Base-by-base conservation (phyloP, 2,888 invertebrate genomes). In the Latrodectus hesperus region DNA sequence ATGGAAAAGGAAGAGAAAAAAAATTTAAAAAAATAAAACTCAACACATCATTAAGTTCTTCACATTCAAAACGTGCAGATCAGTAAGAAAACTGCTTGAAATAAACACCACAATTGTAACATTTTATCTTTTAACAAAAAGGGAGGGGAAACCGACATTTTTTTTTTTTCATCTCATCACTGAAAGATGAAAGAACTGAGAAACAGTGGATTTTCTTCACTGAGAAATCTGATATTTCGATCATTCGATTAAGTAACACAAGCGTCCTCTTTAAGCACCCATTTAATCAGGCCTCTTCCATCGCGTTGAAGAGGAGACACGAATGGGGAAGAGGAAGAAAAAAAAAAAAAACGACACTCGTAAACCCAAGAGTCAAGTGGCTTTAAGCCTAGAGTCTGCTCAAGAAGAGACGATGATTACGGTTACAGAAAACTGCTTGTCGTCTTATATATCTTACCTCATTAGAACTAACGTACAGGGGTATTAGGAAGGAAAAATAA, bases 231-330 rank as follows among this genome's bases (percentile, higher is more conserved):
- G 71, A 83, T 60, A 76, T 49, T 64, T 68, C 75, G 83, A 83
- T 83, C 52, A 71, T 70, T 49, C 76, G 83, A 83, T 83, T 83
- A 83, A n/a, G 67, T 60, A 64, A 83, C 70, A 83, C 83, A 83
- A 83, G 83, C 71, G 52, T 60, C 76, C 83, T 83, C 83, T 83
- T 76, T 83, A 76, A 71, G 64, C 76, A 16, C n/a, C 16, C 51
- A 71, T 71, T 71, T 83, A 76, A 83, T 83, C 71, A 71, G 70
- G 73, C 14, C 67, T 71, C 71, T 16, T n/a, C 60, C 76, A 76
- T 83, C 83, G 51, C 38, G 2, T 0, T 38, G 38, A 38, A 38
- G 38, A 38, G 38, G 38, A 38, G 38, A 38, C 38, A 22, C 22
- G 22, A 22, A 22, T 1, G 22, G 22, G 22, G 22, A 22, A 22